These are phyloP conservation scores for Heliconius melpomene DNA, from an alignment of 1,140 invertebrate species.

Conservation along the genomic window DNA sequence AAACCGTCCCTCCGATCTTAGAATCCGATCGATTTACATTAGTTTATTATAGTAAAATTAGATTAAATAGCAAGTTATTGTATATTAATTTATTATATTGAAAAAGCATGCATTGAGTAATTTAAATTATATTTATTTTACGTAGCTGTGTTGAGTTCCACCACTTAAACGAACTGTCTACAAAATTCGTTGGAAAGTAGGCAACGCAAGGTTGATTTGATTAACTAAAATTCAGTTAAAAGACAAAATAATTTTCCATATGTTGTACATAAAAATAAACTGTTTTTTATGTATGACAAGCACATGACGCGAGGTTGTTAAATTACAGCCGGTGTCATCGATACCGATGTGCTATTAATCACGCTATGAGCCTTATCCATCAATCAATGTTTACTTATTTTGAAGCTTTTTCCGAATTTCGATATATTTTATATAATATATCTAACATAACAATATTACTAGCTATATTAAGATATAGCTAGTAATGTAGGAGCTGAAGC, in stretches of 20 bases:
- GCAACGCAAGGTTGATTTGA: no score
- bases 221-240: no score
- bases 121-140: no score
- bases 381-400: conserved; percentile 39
- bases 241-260: background rate
- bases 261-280: background rate
- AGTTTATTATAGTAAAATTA: background rate
- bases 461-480: no score
- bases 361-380: conserved; percentile 45
- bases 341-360: conserved; percentile 66
- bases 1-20: no score
- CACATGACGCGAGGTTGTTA: conserved; percentile 23
- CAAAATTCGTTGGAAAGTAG: no score
- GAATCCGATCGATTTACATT: background rate
- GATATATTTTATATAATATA: background rate
- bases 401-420: conserved; percentile 17
- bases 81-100: no score
- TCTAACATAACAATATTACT: background rate
- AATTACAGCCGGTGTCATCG: conserved; percentile 53
- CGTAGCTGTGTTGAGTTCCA: no score
- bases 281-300: background rate
- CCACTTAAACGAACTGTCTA: no score
- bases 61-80: no score
- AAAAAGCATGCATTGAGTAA: no score
- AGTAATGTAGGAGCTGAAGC: no score